Conservation (phyloP, 2,888 invertebrate genomes). For the Lacanobia wlatinum region DNA sequence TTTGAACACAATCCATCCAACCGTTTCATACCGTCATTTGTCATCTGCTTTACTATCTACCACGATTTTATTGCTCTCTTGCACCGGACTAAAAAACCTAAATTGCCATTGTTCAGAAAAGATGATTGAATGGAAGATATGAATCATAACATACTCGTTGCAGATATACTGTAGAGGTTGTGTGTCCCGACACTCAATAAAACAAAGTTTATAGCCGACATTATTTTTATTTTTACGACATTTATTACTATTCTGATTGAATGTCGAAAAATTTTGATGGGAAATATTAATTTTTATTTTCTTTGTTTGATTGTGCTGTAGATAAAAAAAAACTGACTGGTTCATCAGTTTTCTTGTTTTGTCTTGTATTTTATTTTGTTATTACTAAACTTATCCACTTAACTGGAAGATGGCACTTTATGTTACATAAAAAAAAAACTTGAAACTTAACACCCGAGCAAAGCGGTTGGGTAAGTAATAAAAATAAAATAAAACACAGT, state of each 20-base stretch:
- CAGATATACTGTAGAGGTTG: slow-evolving; percentile 1
- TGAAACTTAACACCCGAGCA: background rate
- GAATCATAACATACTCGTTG: background rate
- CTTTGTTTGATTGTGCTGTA: slow-evolving; percentile 5
- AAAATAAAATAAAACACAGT: slow-evolving; percentile 22
- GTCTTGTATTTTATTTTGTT: background rate
- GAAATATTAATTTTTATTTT: slow-evolving; percentile 36
- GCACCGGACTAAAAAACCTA: background rate
- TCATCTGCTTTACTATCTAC: background rate
- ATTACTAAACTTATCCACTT: background rate
- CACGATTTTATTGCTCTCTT: background rate
- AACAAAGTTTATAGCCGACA: slow-evolving; percentile 19
- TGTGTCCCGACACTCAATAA: slow-evolving; percentile 13
- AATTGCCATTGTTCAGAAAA: slow-evolving; percentile 2
- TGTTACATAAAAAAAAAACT: no score
- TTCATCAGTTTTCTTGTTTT: background rate
- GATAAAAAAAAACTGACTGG: background rate
- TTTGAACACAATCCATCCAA: background rate
- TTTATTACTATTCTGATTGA: slow-evolving; percentile 42
- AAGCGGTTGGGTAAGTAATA: background rate
- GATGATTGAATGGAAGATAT: background rate
- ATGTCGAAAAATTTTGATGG: slow-evolving; percentile 20
- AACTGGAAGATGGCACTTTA: background rate
- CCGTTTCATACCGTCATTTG: background rate
- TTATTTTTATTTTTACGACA: slow-evolving; percentile 38